Conservation (phyloP, 2,888 invertebrate species). For the Anagyrus pseudococci region DNA sequence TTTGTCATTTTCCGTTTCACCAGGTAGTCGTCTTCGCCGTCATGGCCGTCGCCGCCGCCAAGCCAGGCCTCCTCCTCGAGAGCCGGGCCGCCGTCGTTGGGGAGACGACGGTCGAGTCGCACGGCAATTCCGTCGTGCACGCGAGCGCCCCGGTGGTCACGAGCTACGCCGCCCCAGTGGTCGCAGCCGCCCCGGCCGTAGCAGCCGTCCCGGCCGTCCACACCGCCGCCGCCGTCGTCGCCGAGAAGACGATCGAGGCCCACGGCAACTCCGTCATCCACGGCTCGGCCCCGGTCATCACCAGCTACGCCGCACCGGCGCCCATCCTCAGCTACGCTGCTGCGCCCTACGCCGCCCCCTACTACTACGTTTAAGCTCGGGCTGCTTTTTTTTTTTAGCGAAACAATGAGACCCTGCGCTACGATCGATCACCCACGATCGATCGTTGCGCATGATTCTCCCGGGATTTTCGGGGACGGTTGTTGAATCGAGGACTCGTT, state of each 20-base stretch:
- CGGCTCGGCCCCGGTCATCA: conserved; percentile 60
- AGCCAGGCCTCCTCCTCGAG: conserved; percentile 14
- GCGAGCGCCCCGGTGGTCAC: conserved; percentile 60
- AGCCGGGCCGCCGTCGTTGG: conserved; percentile 43
- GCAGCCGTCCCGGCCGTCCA: conserved; percentile 43
- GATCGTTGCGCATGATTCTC: no score
- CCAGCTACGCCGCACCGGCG: conserved; percentile 31
- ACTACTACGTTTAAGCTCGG: neutral
- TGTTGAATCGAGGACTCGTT: no score
- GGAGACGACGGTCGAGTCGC: conserved; percentile 52
- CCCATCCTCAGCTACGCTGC: conserved; percentile 32
- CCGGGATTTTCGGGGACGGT: no score
- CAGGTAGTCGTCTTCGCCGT: conserved; percentile 50
- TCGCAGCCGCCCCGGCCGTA: conserved; percentile 53
- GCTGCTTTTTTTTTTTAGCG: no score
- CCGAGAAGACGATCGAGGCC: conserved; percentile 47
- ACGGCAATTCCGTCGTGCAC: conserved; percentile 59
- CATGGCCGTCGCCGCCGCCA: conserved; percentile 34
- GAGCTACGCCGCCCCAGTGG: neutral
- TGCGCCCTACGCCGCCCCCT: conserved; percentile 23
- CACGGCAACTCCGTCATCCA: conserved; percentile 55
- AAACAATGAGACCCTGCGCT: no score
- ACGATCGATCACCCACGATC: no score
- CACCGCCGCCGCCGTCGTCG: conserved; percentile 40
- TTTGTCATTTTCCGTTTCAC: conserved; percentile 16